Evolutionary conservation across 2,797 vertebrate species (phyloP), one percentile per base, ranked within the genome.

Genomic region (Sebastes reedi): DNA sequence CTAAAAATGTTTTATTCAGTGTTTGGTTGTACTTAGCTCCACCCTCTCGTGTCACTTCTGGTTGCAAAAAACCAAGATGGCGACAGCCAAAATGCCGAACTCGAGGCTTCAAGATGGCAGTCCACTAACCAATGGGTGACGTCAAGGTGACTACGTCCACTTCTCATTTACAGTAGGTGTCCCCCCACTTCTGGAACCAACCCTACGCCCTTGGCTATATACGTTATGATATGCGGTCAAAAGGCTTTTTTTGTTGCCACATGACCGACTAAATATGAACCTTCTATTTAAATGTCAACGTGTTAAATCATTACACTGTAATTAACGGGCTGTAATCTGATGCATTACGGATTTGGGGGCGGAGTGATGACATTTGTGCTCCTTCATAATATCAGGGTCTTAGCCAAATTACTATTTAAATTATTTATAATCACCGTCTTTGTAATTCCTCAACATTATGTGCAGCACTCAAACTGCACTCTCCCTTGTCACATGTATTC

Each of bases 391-490:
- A 61, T 46, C 14, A 7, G 20, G 8, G 52, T 75, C 56, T 67
- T 25, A 24, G 64, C 61, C 76, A 76, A 59, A 86, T 84, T 86
- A 27, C 71, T 74, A 42, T 86, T 86, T 76, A 66, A 88, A 86
- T 87, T 4, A 85, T 71, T 77, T 55, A 65, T 80, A 83, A 90
- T 87, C 68, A 72, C 10, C 24, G 11, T 73, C 66, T 84, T 70
- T 52, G 72, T 58, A 50, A 77, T 77, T 82, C 36, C 69, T 75
- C 61, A 32, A 55, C 58, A 56, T 83, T 62, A 70, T 88, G 68
- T 68, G 32, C 68, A 20, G 46, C 62, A 16, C 27, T 72, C 61
- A 66, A 75, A 61, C 76, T 25, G 42, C 77, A 77, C 36, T 65
- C 60, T 83, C 83, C 73, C 81, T 5, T 55, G 71, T 82, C 75